Evolutionary conservation across 2,113 vertebrate genomes (phyloP), one percentile per base, ranked within the genome.

Genomic region (Plecturocebus donacophilus): DNA sequence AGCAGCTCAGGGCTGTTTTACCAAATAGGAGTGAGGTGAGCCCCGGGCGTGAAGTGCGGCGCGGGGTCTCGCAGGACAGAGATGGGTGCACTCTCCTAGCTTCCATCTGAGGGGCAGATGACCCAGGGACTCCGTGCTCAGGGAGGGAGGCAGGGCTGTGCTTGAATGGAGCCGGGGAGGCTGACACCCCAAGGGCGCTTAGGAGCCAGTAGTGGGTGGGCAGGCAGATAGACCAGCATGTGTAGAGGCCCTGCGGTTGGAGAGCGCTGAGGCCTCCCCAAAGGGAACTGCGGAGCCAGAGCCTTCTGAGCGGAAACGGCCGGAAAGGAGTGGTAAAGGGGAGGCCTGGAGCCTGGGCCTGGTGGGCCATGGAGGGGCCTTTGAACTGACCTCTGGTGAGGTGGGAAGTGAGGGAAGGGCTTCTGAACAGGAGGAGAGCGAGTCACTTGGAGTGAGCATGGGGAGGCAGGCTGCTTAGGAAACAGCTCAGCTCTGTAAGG

Each of bases 1-100:
- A 99, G 98, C 98, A 99, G 99, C 3, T 99, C 99, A 1, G 99
- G 99, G 75, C 98, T 99, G 98, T 99, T 99, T 92, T 99, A 99
- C 96, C 99, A 99, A 92, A 97, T 99, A 27, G 99, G 99, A 95
- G 87, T 99, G 94, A 98, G 99, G 99, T 99, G 97, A 98, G 90
- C 0, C 2, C 40, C 7, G 45, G 6, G 17, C 40, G 2, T 6
- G 25, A 1, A 23, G 14, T 71, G 13, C 4, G 25, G 4, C 25
- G 0, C 19, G 3, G 76, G 32, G 38, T 30, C 52, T 11, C 23
- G 5, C 2, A 14, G 23, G 23, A 19, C 32, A 2, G 66, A 40
- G 2, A n/a, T 40, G 9, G 14, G 10, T 17, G 4, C 71, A 23
- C 73, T 32, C 47, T 5, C 8, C 5, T 7, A 12, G 42, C n/a